phyloP scores from a whole-genome alignment of 92 coral and sea anemone genomes.

The Parazoanthus darwini region DNA sequence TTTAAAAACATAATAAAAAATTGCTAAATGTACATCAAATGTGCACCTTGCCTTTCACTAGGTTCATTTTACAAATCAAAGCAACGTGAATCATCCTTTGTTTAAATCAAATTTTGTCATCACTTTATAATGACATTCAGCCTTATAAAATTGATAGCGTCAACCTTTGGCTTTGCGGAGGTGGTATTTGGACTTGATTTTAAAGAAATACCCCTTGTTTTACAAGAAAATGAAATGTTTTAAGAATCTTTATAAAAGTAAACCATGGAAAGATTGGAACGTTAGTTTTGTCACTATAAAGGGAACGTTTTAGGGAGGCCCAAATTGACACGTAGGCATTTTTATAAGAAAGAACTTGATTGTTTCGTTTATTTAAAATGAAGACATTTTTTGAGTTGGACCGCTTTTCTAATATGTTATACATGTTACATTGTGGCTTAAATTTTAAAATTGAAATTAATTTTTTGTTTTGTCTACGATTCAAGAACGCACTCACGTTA shows the following conservation, averaged over 20 bases:
- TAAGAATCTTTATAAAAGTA: background rate
- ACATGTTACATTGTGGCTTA: background rate
- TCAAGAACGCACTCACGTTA: background rate
- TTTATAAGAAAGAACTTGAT: no score
- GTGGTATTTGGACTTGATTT: background rate
- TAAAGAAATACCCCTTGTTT: background rate
- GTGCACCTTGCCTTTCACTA: background rate
- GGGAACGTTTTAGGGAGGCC: background rate
- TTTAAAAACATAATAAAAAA: no score
- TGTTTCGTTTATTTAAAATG: background rate
- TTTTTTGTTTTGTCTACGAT: background rate
- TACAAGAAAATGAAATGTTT: no score
- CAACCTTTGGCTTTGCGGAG: background rate
- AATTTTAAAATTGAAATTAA: background rate
- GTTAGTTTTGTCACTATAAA: background rate
- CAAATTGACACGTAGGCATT: background rate
- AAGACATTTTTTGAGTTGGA: background rate
- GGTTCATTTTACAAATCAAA: background rate
- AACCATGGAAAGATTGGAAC: background rate
- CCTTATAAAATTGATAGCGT: background rate
- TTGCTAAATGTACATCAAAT: background rate
- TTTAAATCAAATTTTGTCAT: background rate
- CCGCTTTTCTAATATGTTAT: no score
- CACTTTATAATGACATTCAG: background rate
- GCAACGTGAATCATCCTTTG: background rate